Base-by-base conservation (phyloP, 2,888 invertebrate genomes). In the Melipona bicolor region DNA sequence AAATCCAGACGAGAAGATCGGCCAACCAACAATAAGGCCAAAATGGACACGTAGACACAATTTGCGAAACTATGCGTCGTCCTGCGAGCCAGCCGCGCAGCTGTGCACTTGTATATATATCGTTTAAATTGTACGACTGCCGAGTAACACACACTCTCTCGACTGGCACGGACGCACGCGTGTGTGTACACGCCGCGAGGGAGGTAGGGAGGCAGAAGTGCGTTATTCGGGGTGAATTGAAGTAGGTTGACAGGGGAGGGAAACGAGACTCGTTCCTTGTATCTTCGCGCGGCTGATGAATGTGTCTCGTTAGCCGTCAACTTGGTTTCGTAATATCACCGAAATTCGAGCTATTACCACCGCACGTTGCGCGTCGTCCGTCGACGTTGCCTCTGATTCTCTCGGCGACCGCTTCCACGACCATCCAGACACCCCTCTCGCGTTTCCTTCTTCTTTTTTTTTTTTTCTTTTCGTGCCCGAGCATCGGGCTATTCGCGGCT, bases 251-350 rank as follows among this genome's bases (percentile, higher is more conserved):
- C 77, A 84, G 73, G 27, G 27, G 1, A 19, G 61, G 54, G 64
- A 24, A 52, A 87, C 77, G 81, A 84, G 83, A 86, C 83, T 88
- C 83, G 88, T 89, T 90, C 88, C 91, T 90, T 90, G 89, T 90
- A 88, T 81, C 88, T 87, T 86, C 78, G 52, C 78, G 52, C 76
- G 73, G 62, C 82, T 90, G 90, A 89, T 91, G 91, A 91, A 91
- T 91, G 90, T 81, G 88, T 90, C 91, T 91, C 91, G 91, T 91
- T 91, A 91, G 91, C 86, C 89, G 90, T 90, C 86, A 75, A 83
- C 85, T 90, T 81, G 86, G 84, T 84, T 88, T 76, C 84, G 85
- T 90, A 89, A 87, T 88, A 88, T 88, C 86, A 84, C 83, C 81
- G 67, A 91, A 88, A 91, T 91, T 91, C 85, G 69, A 59, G 83